These are phyloP conservation scores for Drosophila ercepeae DNA, from an alignment of 1,140 invertebrate genomes.

Conservation along the genomic window DNA sequence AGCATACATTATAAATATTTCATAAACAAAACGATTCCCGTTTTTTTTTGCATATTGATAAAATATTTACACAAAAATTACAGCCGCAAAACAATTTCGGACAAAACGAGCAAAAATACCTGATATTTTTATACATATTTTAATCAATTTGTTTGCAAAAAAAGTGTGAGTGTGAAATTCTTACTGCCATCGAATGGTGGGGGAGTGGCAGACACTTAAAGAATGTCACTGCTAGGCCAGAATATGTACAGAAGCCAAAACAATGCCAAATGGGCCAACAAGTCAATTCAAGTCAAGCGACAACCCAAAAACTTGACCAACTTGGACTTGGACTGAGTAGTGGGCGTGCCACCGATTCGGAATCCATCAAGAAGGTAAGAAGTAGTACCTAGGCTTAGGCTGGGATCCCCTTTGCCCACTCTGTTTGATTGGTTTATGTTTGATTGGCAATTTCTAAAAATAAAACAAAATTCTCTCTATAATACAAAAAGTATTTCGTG, in stretches of 20 bases:
- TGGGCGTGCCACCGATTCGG: slow-evolving; percentile 15
- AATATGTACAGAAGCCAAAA: slow-evolving; percentile 56
- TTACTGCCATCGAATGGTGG: slow-evolving; percentile 3
- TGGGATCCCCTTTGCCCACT: neutral
- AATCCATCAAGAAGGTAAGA: slow-evolving; percentile 37
- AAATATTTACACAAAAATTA: slow-evolving; percentile 29
- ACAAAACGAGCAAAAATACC: neutral
- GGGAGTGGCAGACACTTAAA: slow-evolving; percentile 20
- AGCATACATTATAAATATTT: slow-evolving; percentile 27
- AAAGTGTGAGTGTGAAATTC: slow-evolving; percentile 19
- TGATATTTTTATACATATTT: neutral
- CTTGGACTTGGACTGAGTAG: slow-evolving; percentile 8
- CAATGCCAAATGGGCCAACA: slow-evolving; percentile 50
- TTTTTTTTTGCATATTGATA: slow-evolving; percentile 12
- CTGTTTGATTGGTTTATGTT: slow-evolving; percentile 44
- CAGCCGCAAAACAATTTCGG: slow-evolving; percentile 8
- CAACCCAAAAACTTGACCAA: slow-evolving; percentile 62
- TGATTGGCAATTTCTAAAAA: slow-evolving; percentile 74
- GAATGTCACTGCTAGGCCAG: slow-evolving; percentile 45
- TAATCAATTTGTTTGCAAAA: slow-evolving; percentile 17
- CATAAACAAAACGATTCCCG: slow-evolving; percentile 13
- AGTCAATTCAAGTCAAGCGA: slow-evolving; percentile 38
- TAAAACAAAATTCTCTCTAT: slow-evolving; percentile 51
- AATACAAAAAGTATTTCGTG: slow-evolving; percentile 35
- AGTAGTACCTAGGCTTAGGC: neutral